Evolutionary conservation across 2,797 vertebrate species (phyloP).

Genomic region (Pangasius macronema): DNA sequence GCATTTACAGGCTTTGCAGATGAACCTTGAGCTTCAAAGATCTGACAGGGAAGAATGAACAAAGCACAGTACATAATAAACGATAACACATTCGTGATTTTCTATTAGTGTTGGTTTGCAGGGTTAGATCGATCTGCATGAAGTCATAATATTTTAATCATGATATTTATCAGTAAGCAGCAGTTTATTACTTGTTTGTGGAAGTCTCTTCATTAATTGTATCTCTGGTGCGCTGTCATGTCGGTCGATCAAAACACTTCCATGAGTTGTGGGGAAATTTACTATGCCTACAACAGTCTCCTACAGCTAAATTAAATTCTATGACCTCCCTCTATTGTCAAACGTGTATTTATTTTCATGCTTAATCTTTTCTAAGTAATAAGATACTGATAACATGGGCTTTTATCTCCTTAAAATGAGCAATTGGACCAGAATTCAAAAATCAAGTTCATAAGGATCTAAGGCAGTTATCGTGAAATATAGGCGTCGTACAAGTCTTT

Average conservation of each 20-base stretch:
- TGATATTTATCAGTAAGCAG: neutral
- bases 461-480: neutral
- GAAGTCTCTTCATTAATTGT: neutral
- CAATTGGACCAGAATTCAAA: neutral
- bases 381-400: neutral
- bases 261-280: neutral
- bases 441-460: neutral
- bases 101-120: neutral
- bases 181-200: neutral
- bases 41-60: neutral
- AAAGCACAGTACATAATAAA: conserved; percentile 9
- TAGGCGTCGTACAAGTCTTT: neutral
- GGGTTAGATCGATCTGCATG: neutral
- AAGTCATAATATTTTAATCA: neutral
- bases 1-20: neutral
- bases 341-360: neutral
- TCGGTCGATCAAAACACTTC: neutral
- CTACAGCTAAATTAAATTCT: neutral
- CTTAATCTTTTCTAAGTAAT: neutral
- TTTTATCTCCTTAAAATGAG: neutral
- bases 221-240: neutral
- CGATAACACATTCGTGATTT: neutral
- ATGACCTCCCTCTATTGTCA: neutral
- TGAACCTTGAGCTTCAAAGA: neutral
- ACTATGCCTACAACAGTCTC: neutral